Percentiles rank a stretch among this genome's conserved stretches.
Evolutionary conservation across 2,797 vertebrate genomes (phyloP).

Genomic region (Pelochelys cantorii): DNA sequence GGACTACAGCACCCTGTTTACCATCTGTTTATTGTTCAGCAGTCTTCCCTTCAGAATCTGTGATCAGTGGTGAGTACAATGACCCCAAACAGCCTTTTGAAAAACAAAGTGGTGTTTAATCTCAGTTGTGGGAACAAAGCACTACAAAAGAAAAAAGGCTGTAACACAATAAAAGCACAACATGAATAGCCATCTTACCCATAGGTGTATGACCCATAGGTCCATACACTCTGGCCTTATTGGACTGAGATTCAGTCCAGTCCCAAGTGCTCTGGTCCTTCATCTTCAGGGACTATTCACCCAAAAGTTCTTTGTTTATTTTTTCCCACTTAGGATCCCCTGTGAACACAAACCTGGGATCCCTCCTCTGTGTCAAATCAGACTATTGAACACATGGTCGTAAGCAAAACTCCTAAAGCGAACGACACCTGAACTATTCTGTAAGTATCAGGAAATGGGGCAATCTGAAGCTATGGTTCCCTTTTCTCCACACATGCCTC

Average conservation of each 20-base stretch:
- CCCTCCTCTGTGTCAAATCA: not conserved
- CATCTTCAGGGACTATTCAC: not conserved
- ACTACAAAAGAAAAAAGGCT: not conserved
- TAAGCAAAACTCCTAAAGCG: not conserved
- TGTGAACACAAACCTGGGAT: not conserved
- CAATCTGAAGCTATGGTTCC: not conserved
- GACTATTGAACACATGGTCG: not conserved
- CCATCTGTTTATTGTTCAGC: not conserved
- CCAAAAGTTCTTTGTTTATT: not conserved
- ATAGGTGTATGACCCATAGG: not conserved
- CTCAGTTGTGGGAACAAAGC: not conserved
- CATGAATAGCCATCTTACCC: not conserved
- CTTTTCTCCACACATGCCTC: not conserved
- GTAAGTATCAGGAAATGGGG: not conserved
- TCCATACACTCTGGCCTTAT: not conserved
- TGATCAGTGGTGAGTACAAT: not conserved
- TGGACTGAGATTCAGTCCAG: not conserved
- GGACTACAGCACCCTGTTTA: not conserved
- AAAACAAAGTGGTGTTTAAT: not conserved
- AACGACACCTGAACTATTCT: not conserved
- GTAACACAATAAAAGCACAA: not conserved
- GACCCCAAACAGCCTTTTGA: not conserved
- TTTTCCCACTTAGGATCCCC: not conserved
- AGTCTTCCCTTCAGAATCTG: not conserved
- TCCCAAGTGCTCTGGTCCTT: no score